Evolutionary conservation across 2,797 vertebrate species (phyloP).

Genomic region (Cirrhinus molitorella): DNA sequence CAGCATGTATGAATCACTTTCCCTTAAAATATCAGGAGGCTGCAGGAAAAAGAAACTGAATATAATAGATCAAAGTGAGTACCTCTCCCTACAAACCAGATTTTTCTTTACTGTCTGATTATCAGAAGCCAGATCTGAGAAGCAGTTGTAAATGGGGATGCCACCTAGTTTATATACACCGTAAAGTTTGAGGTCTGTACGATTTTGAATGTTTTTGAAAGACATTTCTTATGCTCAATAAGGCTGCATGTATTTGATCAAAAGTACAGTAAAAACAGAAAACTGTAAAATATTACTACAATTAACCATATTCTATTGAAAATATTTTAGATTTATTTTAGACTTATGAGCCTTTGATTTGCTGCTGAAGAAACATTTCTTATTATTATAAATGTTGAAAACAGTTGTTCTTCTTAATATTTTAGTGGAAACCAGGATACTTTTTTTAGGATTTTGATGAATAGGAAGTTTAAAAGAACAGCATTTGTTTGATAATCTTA

Average conservation of each 20-base stretch:
- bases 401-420: background rate
- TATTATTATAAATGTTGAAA: background rate
- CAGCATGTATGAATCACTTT: conserved; percentile 5
- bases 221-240: background rate
- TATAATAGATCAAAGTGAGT: background rate
- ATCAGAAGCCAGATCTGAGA: background rate
- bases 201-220: background rate
- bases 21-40: background rate
- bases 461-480: background rate
- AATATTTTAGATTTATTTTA: background rate
- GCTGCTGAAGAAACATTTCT: background rate
- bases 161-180: background rate
- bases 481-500: background rate
- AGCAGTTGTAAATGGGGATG: background rate
- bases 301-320: background rate
- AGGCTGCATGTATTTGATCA: background rate
- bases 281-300: background rate
- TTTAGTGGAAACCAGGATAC: background rate
- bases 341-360: background rate
- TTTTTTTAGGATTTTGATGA: background rate
- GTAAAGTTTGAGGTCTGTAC: background rate
- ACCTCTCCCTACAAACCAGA: background rate
- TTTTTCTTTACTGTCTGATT: background rate
- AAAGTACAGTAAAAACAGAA: background rate
- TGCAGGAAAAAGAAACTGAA: background rate